Conservation (phyloP, 2,797 vertebrate species). For the Ctenochaetus hawaiiensis region DNA sequence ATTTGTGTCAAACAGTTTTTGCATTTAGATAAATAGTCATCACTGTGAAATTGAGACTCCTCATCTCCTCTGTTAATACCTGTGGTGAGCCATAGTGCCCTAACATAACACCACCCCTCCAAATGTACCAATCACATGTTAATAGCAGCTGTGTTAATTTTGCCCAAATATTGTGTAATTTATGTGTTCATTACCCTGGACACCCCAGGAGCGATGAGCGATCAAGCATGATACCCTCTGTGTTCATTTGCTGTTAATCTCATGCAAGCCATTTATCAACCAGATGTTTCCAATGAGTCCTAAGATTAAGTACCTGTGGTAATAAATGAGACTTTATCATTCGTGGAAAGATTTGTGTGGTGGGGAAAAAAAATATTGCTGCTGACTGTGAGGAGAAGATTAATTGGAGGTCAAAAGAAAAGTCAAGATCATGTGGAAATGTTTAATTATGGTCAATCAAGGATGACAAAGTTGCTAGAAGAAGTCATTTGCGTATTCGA, state of each 20-base stretch:
- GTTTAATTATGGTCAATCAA: slow-evolving; percentile 43
- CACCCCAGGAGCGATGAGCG: slow-evolving; percentile 65
- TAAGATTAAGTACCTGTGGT: slow-evolving; percentile 79
- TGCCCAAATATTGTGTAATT: slow-evolving; percentile 65
- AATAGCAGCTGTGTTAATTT: slow-evolving; percentile 39
- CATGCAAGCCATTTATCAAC: slow-evolving; percentile 82
- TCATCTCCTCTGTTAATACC: background rate
- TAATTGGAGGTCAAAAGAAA: slow-evolving; percentile 67
- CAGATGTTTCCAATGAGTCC: slow-evolving; percentile 82
- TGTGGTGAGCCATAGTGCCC: background rate
- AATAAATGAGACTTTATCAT: slow-evolving; percentile 80
- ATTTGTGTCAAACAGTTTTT: background rate
- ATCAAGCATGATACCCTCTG: slow-evolving; percentile 70
- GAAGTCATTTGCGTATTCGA: slow-evolving; percentile 5
- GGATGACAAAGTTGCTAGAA: slow-evolving; percentile 3
- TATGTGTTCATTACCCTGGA: slow-evolving; percentile 62
- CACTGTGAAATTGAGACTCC: background rate
- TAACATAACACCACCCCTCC: background rate
- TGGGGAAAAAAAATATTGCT: background rate
- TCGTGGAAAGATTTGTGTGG: slow-evolving; percentile 73
- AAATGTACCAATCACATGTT: slow-evolving; percentile 24
- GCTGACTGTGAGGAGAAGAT: slow-evolving; percentile 54
- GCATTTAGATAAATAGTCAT: background rate
- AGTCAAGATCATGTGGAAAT: slow-evolving; percentile 59
- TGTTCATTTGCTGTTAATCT: slow-evolving; percentile 80